phyloP scores from a whole-genome alignment of 1,140 invertebrate genomes.

The Acromyrmex echinatior region DNA sequence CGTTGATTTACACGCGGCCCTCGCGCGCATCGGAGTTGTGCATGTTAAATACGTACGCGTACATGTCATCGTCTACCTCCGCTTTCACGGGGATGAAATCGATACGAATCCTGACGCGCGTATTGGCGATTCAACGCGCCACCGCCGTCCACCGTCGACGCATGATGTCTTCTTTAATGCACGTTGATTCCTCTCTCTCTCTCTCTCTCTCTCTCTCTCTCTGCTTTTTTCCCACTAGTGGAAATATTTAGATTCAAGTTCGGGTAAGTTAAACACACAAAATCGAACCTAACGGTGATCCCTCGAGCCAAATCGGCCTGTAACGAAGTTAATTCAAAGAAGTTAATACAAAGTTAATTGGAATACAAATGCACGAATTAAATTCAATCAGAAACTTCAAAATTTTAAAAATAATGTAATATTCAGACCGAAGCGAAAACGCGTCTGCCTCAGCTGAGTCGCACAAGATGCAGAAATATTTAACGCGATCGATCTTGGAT shows the following conservation, averaged over 20 bases:
- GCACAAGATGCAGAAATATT: not conserved
- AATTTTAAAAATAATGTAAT: too few species aligned
- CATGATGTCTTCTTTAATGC: not conserved
- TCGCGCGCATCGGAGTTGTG: slow-evolving; percentile 4
- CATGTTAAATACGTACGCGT: slow-evolving; percentile 49
- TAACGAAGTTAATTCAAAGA: too few species aligned
- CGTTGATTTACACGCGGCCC: slow-evolving; percentile 11
- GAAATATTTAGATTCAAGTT: too few species aligned
- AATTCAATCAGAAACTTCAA: too few species aligned
- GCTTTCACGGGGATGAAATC: slow-evolving; percentile 55
- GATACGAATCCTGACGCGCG: slow-evolving; percentile 63
- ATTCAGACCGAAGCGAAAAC: too few species aligned
- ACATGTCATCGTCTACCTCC: slow-evolving; percentile 4
- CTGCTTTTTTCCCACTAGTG: not conserved
- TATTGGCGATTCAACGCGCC: slow-evolving; percentile 37
- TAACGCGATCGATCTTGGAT: not conserved
- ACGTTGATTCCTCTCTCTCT: not conserved
- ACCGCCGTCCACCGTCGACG: not conserved
- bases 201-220: too few species aligned
- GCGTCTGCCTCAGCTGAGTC: too few species aligned
- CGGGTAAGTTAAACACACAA: too few species aligned
- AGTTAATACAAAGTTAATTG: too few species aligned
- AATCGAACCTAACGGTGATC: too few species aligned
- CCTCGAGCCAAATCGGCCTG: too few species aligned
- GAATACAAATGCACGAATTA: too few species aligned